Base-by-base conservation (phyloP, 2,797 vertebrate species). In the Chaenodraco wilsoni region DNA sequence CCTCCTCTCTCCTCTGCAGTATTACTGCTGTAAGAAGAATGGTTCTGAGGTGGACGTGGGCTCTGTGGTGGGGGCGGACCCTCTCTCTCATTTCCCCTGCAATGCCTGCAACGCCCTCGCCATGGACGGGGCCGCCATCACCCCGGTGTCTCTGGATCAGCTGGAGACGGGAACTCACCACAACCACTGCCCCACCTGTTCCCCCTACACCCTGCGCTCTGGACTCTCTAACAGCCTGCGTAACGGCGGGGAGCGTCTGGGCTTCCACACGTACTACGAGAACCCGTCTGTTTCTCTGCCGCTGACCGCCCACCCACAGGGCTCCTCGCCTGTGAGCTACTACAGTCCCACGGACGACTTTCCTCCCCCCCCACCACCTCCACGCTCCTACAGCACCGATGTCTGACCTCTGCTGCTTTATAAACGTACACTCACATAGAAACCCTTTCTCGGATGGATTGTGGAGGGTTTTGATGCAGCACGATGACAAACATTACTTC, bases 21-120 rank as follows among this genome's bases (percentile, higher is more conserved):
- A 98, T 93, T 99, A 98, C 85, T 99, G 97, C 95, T 99, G 98
- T 94, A 97, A 96, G 95, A 97, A 95, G 91, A 95, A 96, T 90
- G 95, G 93, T 56, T 94, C 94, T 0, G 88, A 96, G 84, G 95
- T 93, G 84, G 95, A 96, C 78, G 89, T 94, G 81, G 95, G 93
- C 75, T 93, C 93, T 0, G 83, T 70, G 81, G 84, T 31, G 46
- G 90, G 89, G 65, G 73, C 72, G 1, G 94, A 94, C 67, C 6
- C 82, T 0, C 94, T 93, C 74, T 94, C 95, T 0, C 93, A 96
- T 83, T 95, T 95, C 1, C 91, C 94, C 76, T 98, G 97, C 91
- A 96, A 98, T 1, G 94, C 96, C 76, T 98, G 97, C 94, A 96
- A 93, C 51, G 95, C 95, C 27, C 95, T 93, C 0, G 93, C 94